A percentile compares a stretch with the other conserved stretches of the same genome.
phyloP scores from a whole-genome alignment of 2,888 invertebrate genomes.

The Erebia epiphron region DNA sequence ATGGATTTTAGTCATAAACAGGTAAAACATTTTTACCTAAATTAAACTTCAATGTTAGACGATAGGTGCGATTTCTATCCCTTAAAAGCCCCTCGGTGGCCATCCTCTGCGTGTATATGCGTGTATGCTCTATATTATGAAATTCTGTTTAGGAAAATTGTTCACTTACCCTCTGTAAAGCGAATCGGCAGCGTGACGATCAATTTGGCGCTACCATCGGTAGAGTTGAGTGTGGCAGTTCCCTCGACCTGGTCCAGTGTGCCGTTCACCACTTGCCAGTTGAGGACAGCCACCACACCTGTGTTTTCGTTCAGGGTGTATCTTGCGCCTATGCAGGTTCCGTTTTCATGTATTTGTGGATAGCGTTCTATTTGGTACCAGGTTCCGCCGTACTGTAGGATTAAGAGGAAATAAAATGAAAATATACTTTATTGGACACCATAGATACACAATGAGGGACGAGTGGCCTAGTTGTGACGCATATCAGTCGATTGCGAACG shows the following conservation, averaged over 20 bases:
- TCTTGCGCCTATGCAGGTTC: constrained; percentile 60
- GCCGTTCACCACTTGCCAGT: constrained; percentile 64
- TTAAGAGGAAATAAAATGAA: not conserved
- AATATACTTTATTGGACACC: too few species aligned
- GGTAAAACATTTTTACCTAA: too few species aligned
- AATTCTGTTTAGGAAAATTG: too few species aligned
- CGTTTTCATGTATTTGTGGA: constrained; percentile 54
- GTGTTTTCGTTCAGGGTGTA: constrained; percentile 52
- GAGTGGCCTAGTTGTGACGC: too few species aligned
- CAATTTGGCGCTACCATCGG: constrained; percentile 58
- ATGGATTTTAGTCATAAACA: too few species aligned
- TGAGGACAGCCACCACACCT: constrained; percentile 55
- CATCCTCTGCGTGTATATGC: too few species aligned
- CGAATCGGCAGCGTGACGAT: constrained; percentile 52
- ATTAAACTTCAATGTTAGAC: too few species aligned
- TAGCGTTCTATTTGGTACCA: constrained; percentile 72
- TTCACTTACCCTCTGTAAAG: constrained; percentile 52
- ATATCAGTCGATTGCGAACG: too few species aligned
- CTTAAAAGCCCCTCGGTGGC: too few species aligned
- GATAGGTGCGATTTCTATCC: too few species aligned
- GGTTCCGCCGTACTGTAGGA: constrained; percentile 62
- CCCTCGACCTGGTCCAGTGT: constrained; percentile 56
- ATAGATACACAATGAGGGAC: too few species aligned
- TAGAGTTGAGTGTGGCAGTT: constrained; percentile 51
- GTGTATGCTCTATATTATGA: too few species aligned